These are phyloP conservation scores for Heliconius congener DNA, from an alignment of 1,140 invertebrate genomes.

Conservation along the genomic window DNA sequence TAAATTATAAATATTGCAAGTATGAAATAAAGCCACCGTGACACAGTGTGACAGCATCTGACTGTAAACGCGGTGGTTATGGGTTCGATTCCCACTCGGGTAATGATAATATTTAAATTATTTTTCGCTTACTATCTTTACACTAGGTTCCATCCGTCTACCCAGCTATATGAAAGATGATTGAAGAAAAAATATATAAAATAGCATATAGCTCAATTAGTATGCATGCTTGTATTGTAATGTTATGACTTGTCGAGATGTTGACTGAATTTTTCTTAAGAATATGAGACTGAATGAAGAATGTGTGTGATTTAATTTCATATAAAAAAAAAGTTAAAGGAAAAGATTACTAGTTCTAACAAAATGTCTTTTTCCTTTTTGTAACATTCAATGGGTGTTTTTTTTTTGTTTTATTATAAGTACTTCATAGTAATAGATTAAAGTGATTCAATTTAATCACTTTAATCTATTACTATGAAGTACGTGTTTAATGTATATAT, in stretches of 20 bases:
- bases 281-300: conserved; percentile 42
- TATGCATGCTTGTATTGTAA: conserved; percentile 1
- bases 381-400: neutral
- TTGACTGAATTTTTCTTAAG: conserved; percentile 43
- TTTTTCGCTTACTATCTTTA: too few relatives aligned
- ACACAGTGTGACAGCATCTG: too few relatives aligned
- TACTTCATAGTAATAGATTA: conserved; percentile 42
- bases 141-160: too few relatives aligned
- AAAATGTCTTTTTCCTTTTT: neutral
- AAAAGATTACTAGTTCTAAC: neutral
- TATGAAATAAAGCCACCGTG: too few relatives aligned
- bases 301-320: conserved; percentile 15
- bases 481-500: conserved; percentile 37
- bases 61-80: too few relatives aligned
- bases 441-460: conserved; percentile 15
- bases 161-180: neutral
- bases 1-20: too few relatives aligned
- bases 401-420: conserved; percentile 37
- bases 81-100: too few relatives aligned
- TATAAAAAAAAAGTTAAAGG: neutral
- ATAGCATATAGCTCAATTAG: conserved; percentile 1
- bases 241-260: conserved; percentile 25
- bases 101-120: too few relatives aligned
- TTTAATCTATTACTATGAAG: too few relatives aligned
- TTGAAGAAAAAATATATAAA: neutral